Base-by-base conservation (phyloP, 2,797 vertebrate species). In the Lindbergichthys nudifrons region DNA sequence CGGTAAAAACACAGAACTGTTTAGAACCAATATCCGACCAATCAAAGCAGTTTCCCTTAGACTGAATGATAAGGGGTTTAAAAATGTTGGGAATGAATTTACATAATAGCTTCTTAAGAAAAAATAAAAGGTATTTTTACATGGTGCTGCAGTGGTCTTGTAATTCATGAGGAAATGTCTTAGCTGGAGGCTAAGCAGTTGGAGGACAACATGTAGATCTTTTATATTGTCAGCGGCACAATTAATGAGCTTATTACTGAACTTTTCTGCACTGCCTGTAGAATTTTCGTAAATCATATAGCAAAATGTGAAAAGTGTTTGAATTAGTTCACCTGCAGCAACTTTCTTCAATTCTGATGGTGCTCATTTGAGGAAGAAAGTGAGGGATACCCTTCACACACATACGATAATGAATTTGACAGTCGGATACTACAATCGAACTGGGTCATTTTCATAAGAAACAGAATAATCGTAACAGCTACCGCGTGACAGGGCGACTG, bases 141-240 rank as follows among this genome's bases (percentile, higher is more conserved):
- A 64, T 52, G 65, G 21, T 45, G 32, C 42, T 36, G 32, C 26
- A 47, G 61, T 1, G 36, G 61, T 70, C 68, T 70, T 67, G 56
- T 80, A 78, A 85, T 84, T 90, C 65, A 81, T 80, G 67, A 78
- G 66, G 16, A 52, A 66, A 48, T 52, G 64, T 62, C 7, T 61
- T 43, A 51, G 54, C 66, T 65, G 41, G 13, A n/a, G 30, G 58
- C 57, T 65, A 5, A 15, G 47, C 48, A 45, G 65, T 18, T 2
- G 39, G 16, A 66, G 67, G 58, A 70, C 19, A n/a, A 32, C 59
- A 61, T 56, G 48, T n/a, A 36, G 14, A 13, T 5, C 30, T 61
- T 68, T 48, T 5, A 10, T 1, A 23, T 3, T 6, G 21, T 51
- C 15, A 51, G 57, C 36, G 54, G 32, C 60, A 85, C 47, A 66